These are phyloP conservation scores for Ploceus nigricollis DNA, from an alignment of 2,113 vertebrate species.

Conservation along the genomic window DNA sequence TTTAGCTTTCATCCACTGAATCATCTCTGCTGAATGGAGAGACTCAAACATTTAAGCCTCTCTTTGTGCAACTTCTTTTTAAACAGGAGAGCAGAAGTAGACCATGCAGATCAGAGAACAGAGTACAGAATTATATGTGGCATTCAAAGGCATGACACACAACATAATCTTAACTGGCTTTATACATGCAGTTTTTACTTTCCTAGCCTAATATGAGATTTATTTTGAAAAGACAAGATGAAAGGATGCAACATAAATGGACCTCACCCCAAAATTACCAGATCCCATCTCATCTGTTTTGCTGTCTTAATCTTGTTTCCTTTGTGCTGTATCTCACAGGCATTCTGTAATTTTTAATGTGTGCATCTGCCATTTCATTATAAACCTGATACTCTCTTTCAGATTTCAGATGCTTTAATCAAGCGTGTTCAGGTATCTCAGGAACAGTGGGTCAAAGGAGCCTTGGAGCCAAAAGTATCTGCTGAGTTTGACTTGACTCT, in stretches of 20 bases:
- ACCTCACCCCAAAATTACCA: not conserved
- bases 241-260: not conserved
- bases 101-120: not conserved
- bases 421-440: slow-evolving; percentile 92
- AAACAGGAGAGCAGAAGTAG: not conserved
- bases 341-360: not conserved
- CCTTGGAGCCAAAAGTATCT: slow-evolving; percentile 93
- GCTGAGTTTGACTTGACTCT: slow-evolving; percentile 92
- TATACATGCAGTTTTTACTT: not conserved
- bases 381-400: slow-evolving; percentile 24
- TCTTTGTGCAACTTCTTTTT: not conserved
- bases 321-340: not conserved
- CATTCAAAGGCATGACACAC: not conserved
- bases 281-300: not conserved
- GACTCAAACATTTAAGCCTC: not conserved
- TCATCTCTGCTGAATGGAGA: not conserved
- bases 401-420: slow-evolving; percentile 97
- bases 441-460: slow-evolving; percentile 97
- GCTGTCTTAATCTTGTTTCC: not conserved
- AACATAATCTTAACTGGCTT: not conserved
- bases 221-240: not conserved
- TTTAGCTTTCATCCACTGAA: not conserved
- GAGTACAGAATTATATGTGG: not conserved
- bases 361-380: not conserved
- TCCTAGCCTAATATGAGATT: not conserved